phyloP scores from a whole-genome alignment of 2,888 invertebrate species.

The Latheticus oryzae region DNA sequence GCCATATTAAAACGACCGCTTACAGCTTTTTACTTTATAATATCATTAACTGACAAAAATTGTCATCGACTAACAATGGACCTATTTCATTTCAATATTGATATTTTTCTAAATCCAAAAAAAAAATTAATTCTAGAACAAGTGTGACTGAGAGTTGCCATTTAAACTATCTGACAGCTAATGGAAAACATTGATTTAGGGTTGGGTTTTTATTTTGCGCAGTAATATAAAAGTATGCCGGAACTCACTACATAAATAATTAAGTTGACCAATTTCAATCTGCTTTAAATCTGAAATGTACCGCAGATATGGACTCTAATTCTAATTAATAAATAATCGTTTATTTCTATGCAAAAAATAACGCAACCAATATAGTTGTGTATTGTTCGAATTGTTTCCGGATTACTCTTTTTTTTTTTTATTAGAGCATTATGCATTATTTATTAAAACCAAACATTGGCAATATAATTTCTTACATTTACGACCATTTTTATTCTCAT shows the following conservation, averaged over 20 bases:
- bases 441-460: no score
- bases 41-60: no score
- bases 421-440: no score
- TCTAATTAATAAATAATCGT: slow-evolving; percentile 48
- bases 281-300: slow-evolving; percentile 47
- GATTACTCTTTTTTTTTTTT: no score
- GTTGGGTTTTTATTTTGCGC: slow-evolving; percentile 49
- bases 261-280: slow-evolving; percentile 51
- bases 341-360: slow-evolving; percentile 43
- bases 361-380: no score
- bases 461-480: no score
- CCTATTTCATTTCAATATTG: slow-evolving; percentile 17
- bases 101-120: no score
- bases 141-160: slow-evolving; percentile 43
- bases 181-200: slow-evolving; percentile 50
- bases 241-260: slow-evolving; percentile 51
- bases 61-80: no score
- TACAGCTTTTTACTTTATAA: no score
- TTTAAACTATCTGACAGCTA: slow-evolving; percentile 48
- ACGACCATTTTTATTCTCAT: no score
- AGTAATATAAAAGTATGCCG: slow-evolving; percentile 46
- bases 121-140: no score
- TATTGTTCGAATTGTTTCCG: no score
- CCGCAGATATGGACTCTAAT: slow-evolving; percentile 48
- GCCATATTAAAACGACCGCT: slow-evolving; percentile 49